Evolutionary conservation across 2,113 vertebrate genomes (phyloP).

Genomic region (Ailurus styani): DNA sequence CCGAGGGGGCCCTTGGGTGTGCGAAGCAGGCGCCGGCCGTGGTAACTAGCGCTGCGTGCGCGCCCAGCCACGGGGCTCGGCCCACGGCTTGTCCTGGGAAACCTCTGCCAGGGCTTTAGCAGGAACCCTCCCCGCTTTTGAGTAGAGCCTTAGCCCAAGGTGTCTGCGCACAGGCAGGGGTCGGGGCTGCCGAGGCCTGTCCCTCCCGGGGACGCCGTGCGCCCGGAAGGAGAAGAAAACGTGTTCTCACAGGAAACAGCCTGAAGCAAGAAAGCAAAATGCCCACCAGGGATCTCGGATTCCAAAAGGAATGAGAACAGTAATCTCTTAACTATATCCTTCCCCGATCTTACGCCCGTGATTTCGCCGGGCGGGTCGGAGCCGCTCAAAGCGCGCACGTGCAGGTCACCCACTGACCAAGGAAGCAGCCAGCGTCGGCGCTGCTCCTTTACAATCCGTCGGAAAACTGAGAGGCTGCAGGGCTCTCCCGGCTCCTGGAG

Average conservation of each 20-base stretch:
- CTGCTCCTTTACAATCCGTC: rapidly evolving
- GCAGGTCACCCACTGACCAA: not conserved
- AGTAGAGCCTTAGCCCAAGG: not conserved
- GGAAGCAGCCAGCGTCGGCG: not conserved
- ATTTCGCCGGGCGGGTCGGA: not conserved
- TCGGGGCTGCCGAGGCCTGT: too few species aligned
- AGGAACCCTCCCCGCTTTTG: not conserved
- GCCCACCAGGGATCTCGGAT: not conserved
- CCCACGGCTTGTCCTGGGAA: not conserved
- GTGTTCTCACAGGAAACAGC: not conserved
- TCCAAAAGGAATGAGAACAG: not conserved
- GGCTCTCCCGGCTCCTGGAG: not conserved
- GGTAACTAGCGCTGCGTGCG: not conserved
- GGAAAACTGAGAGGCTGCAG: not conserved
- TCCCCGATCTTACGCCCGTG: not conserved
- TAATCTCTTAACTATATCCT: not conserved
- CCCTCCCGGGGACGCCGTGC: rapidly evolving
- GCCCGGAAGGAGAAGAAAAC: not conserved
- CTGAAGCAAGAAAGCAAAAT: not conserved
- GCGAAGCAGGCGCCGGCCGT: not conserved
- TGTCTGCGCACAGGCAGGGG: not conserved
- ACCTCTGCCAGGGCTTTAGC: not conserved
- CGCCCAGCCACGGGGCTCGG: not conserved
- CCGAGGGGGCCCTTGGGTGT: rapidly evolving
- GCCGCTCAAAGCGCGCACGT: too few species aligned